Percentiles rank a stretch among this genome's conserved stretches.
Evolutionary conservation across 1,140 invertebrate genomes (phyloP).

Genomic region (Oryzaephilus surinamensis): DNA sequence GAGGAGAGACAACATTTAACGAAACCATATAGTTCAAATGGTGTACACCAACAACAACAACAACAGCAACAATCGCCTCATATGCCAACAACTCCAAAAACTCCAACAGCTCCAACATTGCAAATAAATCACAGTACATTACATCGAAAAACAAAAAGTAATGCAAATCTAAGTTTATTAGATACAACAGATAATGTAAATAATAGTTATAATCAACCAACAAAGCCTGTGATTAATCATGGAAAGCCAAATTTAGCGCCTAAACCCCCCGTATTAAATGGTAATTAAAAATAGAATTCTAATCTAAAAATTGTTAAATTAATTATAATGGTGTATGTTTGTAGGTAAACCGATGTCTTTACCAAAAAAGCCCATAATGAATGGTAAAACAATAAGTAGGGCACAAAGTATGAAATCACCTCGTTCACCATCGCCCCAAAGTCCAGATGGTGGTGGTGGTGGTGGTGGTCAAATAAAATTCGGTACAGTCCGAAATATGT

Average conservation of each 20-base stretch:
- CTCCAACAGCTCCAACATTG: constrained; percentile 14
- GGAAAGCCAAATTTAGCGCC: constrained; percentile 47
- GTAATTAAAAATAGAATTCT: constrained; percentile 20
- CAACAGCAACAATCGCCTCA: neutral
- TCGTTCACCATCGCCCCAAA: constrained; percentile 34
- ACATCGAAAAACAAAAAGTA: constrained; percentile 32
- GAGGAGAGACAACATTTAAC: too few species aligned
- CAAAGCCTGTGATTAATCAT: constrained; percentile 34
- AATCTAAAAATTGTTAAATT: neutral
- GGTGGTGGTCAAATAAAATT: constrained; percentile 25
- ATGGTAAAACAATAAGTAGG: constrained; percentile 40
- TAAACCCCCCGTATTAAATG: constrained; percentile 40
- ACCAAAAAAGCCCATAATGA: constrained; percentile 39
- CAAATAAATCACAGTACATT: constrained; percentile 22
- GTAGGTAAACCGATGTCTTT: constrained; percentile 20
- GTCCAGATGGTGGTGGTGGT: constrained; percentile 16
- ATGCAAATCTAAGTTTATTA: constrained; percentile 26
- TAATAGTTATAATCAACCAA: constrained; percentile 10
- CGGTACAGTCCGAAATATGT: constrained; percentile 28
- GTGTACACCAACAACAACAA: neutral
- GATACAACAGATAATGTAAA: constrained; percentile 19
- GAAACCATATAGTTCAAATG: too few species aligned
- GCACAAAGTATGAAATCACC: constrained; percentile 45
- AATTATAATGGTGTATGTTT: neutral
- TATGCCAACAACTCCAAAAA: constrained; percentile 3